phyloP scores from a whole-genome alignment of 2,113 vertebrate species.

The Megaleporinus macrocephalus region DNA sequence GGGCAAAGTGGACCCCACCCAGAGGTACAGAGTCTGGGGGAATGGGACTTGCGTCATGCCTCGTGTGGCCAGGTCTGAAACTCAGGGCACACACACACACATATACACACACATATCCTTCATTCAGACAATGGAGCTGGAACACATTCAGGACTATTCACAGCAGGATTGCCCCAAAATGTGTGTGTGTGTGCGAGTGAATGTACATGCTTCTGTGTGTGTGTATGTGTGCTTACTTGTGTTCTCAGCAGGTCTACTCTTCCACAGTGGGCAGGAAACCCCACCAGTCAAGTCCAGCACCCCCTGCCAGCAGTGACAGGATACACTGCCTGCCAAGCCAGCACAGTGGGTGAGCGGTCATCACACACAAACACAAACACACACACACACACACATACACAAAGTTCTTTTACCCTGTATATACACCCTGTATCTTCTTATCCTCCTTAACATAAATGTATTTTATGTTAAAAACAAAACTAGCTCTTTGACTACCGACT shows the following conservation, averaged over 20 bases:
- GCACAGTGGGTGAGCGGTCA: conserved; percentile 55
- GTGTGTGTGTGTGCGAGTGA: background rate
- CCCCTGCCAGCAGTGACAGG: conserved; percentile 72
- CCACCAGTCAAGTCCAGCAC: conserved; percentile 72
- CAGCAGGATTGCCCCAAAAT: conserved; percentile 70
- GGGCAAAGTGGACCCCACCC: conserved; percentile 78
- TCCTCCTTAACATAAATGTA: too few relatives aligned
- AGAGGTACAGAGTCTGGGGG: conserved; percentile 77
- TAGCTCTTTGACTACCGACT: too few relatives aligned
- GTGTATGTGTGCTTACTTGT: conserved; percentile 19
- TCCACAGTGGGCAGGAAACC: conserved; percentile 71
- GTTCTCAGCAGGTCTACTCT: conserved; percentile 44
- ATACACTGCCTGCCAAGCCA: conserved; percentile 65
- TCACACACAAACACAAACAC: conserved; percentile 46
- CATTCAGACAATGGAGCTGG: conserved; percentile 85
- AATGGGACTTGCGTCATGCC: conserved; percentile 88
- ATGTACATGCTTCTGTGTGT: conserved; percentile 13
- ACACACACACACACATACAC: conserved; percentile 27
- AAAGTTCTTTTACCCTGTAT: too few relatives aligned
- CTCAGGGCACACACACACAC: conserved; percentile 66
- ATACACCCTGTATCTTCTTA: too few relatives aligned
- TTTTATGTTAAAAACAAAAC: too few relatives aligned
- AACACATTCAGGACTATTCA: conserved; percentile 72
- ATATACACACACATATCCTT: conserved; percentile 82
- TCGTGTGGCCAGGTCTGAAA: conserved; percentile 78